Percentiles rank a stretch among this genome's conserved stretches.
These are phyloP conservation scores for Drosophila multiciliata DNA, from an alignment of 2,888 invertebrate species.

Conservation along the genomic window DNA sequence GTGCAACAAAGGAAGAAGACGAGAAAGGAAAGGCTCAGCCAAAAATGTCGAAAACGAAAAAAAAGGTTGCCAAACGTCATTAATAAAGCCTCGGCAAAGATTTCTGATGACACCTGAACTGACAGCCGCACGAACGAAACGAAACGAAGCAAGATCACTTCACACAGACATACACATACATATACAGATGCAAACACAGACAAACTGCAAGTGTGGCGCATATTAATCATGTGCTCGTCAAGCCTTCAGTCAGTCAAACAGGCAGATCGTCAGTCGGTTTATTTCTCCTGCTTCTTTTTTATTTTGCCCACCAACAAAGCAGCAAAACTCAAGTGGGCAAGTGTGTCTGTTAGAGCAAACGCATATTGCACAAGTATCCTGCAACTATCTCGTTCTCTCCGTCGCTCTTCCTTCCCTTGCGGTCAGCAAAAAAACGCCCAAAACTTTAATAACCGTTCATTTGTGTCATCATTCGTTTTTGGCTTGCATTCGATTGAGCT, in stretches of 20 bases:
- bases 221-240: conserved; percentile 82
- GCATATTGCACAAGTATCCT: conserved; percentile 47
- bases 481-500: conserved; percentile 41
- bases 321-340: conserved; percentile 54
- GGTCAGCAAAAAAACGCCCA: conserved; percentile 43
- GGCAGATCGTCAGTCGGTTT: conserved; percentile 21
- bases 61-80: conserved; percentile 73
- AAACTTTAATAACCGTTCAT: conserved; percentile 71
- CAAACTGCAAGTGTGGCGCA: conserved; percentile 55
- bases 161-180: conserved; percentile 34
- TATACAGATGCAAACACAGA: conserved; percentile 2
- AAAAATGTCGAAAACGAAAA: conserved; percentile 7
- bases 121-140: conserved; percentile 57
- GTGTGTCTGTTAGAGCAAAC: conserved; percentile 34
- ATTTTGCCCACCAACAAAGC: conserved; percentile 72
- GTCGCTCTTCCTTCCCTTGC: conserved; percentile 28
- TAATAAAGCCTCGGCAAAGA: conserved; percentile 77
- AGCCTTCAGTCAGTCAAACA: conserved; percentile 48
- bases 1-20: conserved; percentile 42
- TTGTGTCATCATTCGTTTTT: conserved; percentile 61
- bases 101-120: conserved; percentile 79
- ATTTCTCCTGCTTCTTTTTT: not conserved
- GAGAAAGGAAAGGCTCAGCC: conserved; percentile 31
- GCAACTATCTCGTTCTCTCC: not conserved
- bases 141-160: conserved; percentile 59